These are phyloP conservation scores for Argentina silus DNA, from an alignment of 2,797 vertebrate genomes.

Conservation along the genomic window DNA sequence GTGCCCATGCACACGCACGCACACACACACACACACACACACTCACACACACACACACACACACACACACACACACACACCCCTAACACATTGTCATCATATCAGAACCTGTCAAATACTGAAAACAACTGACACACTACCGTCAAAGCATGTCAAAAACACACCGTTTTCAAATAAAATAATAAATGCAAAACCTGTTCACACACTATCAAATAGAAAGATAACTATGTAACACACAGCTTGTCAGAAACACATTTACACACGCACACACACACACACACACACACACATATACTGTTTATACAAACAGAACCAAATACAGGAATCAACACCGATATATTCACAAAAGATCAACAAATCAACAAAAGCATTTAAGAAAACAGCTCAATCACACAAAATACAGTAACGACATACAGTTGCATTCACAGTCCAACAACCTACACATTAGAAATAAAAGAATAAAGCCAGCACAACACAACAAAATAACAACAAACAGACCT, in stretches of 20 bases:
- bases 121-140: slow-evolving; percentile 43
- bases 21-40: slow-evolving; percentile 41
- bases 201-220: not conserved
- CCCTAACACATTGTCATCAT: slow-evolving; percentile 29
- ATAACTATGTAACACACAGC: slow-evolving; percentile 1
- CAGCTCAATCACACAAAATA: slow-evolving; percentile 50
- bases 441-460: slow-evolving; percentile 56
- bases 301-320: slow-evolving; percentile 31
- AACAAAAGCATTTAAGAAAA: slow-evolving; percentile 38
- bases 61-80: slow-evolving; percentile 46
- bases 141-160: slow-evolving; percentile 34
- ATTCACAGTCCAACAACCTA: slow-evolving; percentile 58
- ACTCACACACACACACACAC: slow-evolving; percentile 37
- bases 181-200: not conserved
- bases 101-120: slow-evolving; percentile 7
- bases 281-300: slow-evolving; percentile 10
- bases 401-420: slow-evolving; percentile 55
- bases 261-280: too few species aligned
- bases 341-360: slow-evolving; percentile 21
- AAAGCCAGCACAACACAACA: slow-evolving; percentile 50
- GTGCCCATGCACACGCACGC: slow-evolving; percentile 42
- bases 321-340: slow-evolving; percentile 36
- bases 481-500: slow-evolving; percentile 47
- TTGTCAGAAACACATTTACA: slow-evolving; percentile 19
- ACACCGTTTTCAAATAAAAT: slow-evolving; percentile 17